Conservation (phyloP, 2,797 vertebrate species). For the Amniataba percoides region DNA sequence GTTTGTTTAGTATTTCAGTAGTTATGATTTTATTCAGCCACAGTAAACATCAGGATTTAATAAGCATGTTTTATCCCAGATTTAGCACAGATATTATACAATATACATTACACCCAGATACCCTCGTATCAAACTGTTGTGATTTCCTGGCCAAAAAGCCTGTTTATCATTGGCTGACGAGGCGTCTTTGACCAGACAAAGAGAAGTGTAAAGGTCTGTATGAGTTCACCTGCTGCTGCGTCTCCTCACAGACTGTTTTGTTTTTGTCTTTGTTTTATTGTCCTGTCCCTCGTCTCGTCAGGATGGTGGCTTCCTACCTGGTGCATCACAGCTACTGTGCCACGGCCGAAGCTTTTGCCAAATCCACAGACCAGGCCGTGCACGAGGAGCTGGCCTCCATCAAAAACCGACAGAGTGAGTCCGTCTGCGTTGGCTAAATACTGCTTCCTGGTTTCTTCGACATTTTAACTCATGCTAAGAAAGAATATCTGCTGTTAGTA, state of each 20-base stretch:
- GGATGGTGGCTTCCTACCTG: conserved; percentile 97
- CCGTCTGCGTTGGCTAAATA: neutral
- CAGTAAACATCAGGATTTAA: neutral
- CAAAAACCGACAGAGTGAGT: conserved; percentile 98
- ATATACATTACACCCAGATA: neutral
- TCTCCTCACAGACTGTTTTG: neutral
- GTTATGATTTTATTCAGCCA: neutral
- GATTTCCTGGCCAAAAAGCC: too few species aligned
- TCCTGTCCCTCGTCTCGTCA: conserved; percentile 55
- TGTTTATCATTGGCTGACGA: too few species aligned
- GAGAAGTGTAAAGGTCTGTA: neutral
- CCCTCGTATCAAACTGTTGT: too few species aligned
- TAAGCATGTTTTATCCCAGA: neutral
- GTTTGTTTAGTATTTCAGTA: neutral
- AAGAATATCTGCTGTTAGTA: neutral
- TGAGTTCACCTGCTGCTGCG: neutral
- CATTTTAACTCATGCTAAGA: neutral
- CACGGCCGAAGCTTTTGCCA: conserved; percentile 95
- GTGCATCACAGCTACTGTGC: conserved; percentile 98
- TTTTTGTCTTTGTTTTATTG: neutral
- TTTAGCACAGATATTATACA: neutral
- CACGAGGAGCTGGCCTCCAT: conserved; percentile 98
- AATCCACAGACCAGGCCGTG: conserved; percentile 96
- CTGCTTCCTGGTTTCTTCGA: too few species aligned
- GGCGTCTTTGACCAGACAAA: neutral